Evolutionary conservation across 2,888 invertebrate species (phyloP).

Genomic region (Cremastobaeus sp.): DNA sequence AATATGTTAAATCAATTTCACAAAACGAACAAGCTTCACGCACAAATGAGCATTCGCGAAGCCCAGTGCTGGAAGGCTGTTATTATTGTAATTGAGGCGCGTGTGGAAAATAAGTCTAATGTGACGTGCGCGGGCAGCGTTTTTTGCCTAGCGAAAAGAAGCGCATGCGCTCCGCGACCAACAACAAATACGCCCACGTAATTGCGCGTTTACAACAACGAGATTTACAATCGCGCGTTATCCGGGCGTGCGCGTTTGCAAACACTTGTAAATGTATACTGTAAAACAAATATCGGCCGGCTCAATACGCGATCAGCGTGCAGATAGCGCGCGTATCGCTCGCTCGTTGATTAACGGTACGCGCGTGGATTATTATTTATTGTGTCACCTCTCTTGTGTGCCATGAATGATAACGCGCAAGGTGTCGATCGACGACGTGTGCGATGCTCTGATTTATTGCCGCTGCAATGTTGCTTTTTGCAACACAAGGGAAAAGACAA

Average conservation of each 20-base stretch:
- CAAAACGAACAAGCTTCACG: conserved; percentile 70
- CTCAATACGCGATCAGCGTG: conserved; percentile 58
- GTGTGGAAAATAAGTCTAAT: conserved; percentile 77
- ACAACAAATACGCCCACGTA: conserved; percentile 53
- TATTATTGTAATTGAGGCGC: conserved; percentile 78
- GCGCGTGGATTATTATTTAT: conserved; percentile 62
- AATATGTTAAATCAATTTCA: conserved; percentile 77
- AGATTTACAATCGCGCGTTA: conserved; percentile 43
- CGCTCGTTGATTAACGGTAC: conserved; percentile 61
- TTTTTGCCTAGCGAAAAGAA: conserved; percentile 47
- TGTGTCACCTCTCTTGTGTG: conserved; percentile 59
- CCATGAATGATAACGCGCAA: conserved; percentile 63
- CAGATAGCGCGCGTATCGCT: conserved; percentile 60
- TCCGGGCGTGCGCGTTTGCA: conserved; percentile 10
- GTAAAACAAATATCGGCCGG: conserved; percentile 59
- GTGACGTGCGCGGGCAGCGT: conserved; percentile 73
- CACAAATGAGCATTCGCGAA: conserved; percentile 66
- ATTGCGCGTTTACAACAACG: conserved; percentile 48
- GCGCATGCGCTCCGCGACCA: conserved; percentile 43
- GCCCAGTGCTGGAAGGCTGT: conserved; percentile 69
- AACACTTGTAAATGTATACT: conserved; percentile 48
- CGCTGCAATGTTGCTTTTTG: conserved; percentile 46
- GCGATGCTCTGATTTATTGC: conserved; percentile 55
- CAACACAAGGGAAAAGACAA: conserved; percentile 37
- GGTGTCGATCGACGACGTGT: conserved; percentile 64